Evolutionary conservation across 2,888 invertebrate genomes (phyloP).

Genomic region (Petrolisthes cinctipes): DNA sequence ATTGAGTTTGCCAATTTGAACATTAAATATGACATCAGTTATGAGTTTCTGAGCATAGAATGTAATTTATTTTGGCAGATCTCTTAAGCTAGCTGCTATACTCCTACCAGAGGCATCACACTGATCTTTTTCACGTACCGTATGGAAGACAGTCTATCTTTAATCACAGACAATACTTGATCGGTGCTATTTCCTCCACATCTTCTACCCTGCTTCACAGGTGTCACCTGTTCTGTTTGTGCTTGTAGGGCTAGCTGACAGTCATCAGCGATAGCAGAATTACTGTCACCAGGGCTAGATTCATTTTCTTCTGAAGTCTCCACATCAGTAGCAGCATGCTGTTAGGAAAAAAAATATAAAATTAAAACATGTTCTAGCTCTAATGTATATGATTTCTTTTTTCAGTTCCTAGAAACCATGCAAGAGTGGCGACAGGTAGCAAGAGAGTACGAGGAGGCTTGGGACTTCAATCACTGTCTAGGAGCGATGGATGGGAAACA

Average conservation of each 20-base stretch:
- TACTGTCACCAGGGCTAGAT: no score
- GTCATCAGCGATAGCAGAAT: no score
- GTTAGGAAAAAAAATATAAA: slow-evolving; percentile 13
- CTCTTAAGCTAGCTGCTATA: not conserved
- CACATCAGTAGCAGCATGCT: slow-evolving; percentile 5
- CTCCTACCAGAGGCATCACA: slow-evolving; percentile 2
- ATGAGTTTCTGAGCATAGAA: slow-evolving; percentile 16
- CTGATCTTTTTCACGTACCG: slow-evolving; percentile 8
- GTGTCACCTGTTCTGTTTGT: no score
- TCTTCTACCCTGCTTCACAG: no score
- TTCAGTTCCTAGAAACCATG: slow-evolving; percentile 20
- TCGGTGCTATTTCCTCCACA: no score
- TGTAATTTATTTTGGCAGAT: not conserved
- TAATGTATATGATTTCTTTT: not conserved
- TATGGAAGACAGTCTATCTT: no score
- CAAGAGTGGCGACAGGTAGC: slow-evolving; percentile 20
- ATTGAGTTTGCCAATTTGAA: no score
- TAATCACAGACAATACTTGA: no score
- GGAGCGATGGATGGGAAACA: no score
- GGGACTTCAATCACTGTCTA: no score
- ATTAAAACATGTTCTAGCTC: slow-evolving; percentile 7
- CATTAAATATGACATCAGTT: no score
- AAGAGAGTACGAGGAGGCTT: slow-evolving; percentile 14
- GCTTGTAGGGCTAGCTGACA: no score
- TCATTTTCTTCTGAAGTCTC: not conserved